Percentiles rank a stretch among this genome's conserved stretches.
Evolutionary conservation across 2,113 vertebrate species (phyloP).

Genomic region (Takifugu flavidus): DNA sequence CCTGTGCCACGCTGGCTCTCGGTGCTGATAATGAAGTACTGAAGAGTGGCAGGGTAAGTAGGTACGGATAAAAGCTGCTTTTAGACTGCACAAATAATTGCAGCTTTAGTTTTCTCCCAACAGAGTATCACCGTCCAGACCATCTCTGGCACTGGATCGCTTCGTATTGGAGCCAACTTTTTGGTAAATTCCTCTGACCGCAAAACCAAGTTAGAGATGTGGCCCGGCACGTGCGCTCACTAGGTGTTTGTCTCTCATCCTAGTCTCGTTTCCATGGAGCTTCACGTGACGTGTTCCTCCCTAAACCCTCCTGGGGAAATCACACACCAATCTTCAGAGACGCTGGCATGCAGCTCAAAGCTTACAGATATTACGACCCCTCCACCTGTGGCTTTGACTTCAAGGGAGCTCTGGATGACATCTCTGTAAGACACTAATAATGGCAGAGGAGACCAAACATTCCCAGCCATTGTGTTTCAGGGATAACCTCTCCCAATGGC

Average conservation of each 20-base stretch:
- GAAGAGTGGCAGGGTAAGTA: constrained; percentile 87
- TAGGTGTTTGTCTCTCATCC: constrained; percentile 3
- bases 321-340: constrained; percentile 98
- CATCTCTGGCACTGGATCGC: constrained; percentile 94
- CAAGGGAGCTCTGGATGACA: constrained; percentile 89
- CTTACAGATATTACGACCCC: constrained; percentile 92
- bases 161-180: constrained; percentile 90
- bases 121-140: constrained; percentile 92
- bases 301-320: constrained; percentile 96
- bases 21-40: constrained; percentile 84
- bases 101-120: constrained; percentile 9
- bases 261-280: constrained; percentile 91
- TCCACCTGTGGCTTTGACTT: constrained; percentile 94
- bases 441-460: neutral
- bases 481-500: too few relatives aligned
- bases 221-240: neutral
- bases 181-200: constrained; percentile 76
- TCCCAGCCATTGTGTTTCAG: neutral
- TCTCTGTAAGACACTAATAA: constrained; percentile 81
- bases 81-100: neutral
- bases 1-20: constrained; percentile 84
- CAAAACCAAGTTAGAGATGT: neutral
- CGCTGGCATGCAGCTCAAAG: constrained; percentile 89
- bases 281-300: constrained; percentile 86
- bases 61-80: too few relatives aligned